phyloP scores from a whole-genome alignment of 30 jellyfish, hydroid and myxozoan genomes.

The Cassiopea xamachana region DNA sequence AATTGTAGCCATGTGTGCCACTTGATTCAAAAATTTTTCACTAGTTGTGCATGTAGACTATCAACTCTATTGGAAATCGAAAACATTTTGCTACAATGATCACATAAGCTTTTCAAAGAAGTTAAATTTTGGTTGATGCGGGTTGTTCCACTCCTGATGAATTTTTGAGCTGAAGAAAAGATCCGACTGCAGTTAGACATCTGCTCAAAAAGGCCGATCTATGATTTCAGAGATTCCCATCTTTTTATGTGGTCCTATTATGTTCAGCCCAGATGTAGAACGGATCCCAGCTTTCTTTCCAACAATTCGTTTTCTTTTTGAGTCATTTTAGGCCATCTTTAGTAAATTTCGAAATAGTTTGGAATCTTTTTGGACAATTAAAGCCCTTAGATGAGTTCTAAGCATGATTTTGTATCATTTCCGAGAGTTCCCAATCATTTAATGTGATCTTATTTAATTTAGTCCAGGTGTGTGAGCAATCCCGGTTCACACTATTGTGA shows the following conservation, averaged over 20 bases:
- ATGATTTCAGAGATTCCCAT: neutral
- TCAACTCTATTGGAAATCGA: too few species aligned
- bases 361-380: neutral
- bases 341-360: neutral
- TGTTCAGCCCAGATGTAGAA: neutral
- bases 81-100: too few species aligned
- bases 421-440: neutral
- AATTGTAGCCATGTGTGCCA: too few species aligned
- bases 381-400: neutral
- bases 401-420: neutral
- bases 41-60: too few species aligned
- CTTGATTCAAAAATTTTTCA: too few species aligned
- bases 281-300: neutral
- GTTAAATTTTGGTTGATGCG: too few species aligned
- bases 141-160: too few species aligned
- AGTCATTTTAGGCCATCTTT: neutral
- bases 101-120: too few species aligned
- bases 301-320: neutral
- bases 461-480: neutral
- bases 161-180: too few species aligned
- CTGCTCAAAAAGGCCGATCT: too few species aligned
- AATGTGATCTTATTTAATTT: neutral
- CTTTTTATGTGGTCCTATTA: neutral
- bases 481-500: neutral
- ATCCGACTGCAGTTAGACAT: too few species aligned